Percentiles rank a stretch among this genome's conserved stretches.
Conservation (phyloP, 2,113 vertebrate genomes). For the Cyanoramphus novaezelandiae region DNA sequence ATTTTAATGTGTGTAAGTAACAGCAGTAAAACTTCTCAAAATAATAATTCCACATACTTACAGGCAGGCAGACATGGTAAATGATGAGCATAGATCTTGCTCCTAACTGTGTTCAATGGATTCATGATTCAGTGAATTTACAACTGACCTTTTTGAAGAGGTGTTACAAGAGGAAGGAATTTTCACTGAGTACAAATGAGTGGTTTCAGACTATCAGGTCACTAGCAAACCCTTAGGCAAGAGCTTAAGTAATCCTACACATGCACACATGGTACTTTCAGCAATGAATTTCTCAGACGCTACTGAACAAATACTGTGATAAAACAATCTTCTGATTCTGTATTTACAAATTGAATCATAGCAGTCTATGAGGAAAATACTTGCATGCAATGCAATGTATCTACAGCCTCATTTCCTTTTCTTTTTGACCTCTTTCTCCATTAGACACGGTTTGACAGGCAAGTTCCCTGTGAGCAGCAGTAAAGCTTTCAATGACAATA, state of each 20-base stretch:
- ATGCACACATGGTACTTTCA: background rate
- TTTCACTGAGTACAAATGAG: background rate
- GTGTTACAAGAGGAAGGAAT: background rate
- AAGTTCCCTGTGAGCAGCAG: background rate
- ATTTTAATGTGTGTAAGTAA: background rate
- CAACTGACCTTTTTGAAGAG: background rate
- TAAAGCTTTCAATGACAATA: background rate
- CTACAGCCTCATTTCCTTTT: background rate
- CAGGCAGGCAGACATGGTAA: background rate
- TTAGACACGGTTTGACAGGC: background rate
- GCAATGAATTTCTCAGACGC: background rate
- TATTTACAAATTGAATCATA: background rate
- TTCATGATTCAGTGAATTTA: background rate
- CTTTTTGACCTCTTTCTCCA: background rate
- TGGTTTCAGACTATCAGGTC: background rate
- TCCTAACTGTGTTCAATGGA: background rate
- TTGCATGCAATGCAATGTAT: background rate
- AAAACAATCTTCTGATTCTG: background rate
- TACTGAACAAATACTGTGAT: background rate
- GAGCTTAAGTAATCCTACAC: background rate
- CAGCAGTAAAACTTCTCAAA: background rate
- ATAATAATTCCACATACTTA: background rate
- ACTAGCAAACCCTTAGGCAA: background rate
- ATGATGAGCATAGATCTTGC: background rate
- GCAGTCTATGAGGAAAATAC: background rate